Conservation (phyloP, 2,888 invertebrate species). For the Lasioglossum morio region DNA sequence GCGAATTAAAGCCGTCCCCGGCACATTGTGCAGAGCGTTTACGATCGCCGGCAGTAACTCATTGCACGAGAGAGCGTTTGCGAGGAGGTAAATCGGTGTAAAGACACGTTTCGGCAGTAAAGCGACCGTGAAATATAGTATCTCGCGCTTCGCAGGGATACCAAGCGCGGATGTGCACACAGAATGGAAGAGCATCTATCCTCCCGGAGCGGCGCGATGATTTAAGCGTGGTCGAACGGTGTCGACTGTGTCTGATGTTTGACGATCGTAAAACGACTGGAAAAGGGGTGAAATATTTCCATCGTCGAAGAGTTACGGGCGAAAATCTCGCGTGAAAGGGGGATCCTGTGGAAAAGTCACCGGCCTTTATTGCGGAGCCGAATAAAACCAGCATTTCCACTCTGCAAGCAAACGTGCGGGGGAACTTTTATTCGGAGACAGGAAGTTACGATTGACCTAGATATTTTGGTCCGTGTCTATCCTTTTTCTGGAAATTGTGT, state of each 20-base stretch:
- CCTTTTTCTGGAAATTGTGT: not conserved
- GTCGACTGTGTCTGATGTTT: not conserved
- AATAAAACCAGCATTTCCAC: not conserved
- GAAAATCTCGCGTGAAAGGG: not conserved
- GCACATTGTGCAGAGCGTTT: slow-evolving; percentile 20
- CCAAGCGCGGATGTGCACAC: not conserved
- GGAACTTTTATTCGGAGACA: not conserved
- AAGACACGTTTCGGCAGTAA: slow-evolving; percentile 60
- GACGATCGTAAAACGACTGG: slow-evolving; percentile 37
- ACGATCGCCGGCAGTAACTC: slow-evolving; percentile 28
- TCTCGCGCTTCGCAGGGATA: slow-evolving; percentile 20
- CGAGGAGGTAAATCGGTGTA: slow-evolving; percentile 40
- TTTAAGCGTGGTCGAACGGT: slow-evolving; percentile 34
- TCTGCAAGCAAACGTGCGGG: not conserved
- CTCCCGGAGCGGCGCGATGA: not conserved
- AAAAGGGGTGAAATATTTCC: not conserved
- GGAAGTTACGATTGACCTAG: not conserved
- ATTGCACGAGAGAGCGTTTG: slow-evolving; percentile 12
- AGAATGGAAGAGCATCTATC: slow-evolving; percentile 16
- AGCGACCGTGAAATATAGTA: slow-evolving; percentile 49
- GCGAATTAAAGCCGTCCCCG: slow-evolving; percentile 23
- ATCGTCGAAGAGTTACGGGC: not conserved
- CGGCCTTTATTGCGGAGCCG: not conserved
- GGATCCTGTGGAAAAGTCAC: not conserved
- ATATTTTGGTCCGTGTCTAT: not conserved